Evolutionary conservation across 2,113 vertebrate species (phyloP).

Genomic region (Pica pica): DNA sequence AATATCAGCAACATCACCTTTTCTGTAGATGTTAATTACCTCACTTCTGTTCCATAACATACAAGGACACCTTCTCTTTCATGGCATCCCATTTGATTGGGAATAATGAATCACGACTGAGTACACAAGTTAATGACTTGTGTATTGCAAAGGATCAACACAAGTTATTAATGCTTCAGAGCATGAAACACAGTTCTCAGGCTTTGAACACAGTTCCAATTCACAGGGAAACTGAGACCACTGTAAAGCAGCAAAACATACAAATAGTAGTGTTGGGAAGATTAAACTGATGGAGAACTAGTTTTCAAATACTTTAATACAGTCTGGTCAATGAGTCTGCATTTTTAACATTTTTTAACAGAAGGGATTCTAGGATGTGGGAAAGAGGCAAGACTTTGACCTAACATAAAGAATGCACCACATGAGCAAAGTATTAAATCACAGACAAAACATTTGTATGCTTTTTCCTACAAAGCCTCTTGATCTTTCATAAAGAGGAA

Average conservation of each 20-base stretch:
- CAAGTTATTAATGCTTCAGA: not conserved
- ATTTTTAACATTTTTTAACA: not conserved
- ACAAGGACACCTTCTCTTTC: not conserved
- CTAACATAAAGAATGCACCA: not conserved
- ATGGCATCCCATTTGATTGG: not conserved
- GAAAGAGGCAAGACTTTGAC: not conserved
- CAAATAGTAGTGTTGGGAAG: not conserved
- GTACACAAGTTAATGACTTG: not conserved
- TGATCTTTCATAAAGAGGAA: not conserved
- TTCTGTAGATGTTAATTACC: not conserved
- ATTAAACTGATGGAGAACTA: not conserved
- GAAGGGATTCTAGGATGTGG: not conserved
- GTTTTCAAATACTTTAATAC: not conserved
- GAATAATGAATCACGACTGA: not conserved
- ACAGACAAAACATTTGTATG: not conserved
- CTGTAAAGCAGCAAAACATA: not conserved
- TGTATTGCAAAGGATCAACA: not conserved
- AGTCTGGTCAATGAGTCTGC: not conserved
- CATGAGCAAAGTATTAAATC: not conserved
- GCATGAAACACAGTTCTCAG: not conserved
- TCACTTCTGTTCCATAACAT: not conserved
- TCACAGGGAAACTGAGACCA: not conserved
- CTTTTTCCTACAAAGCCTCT: not conserved
- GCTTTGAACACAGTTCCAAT: not conserved
- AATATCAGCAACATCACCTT: not conserved